Evolutionary conservation across 2,113 vertebrate genomes (phyloP).

Genomic region (Salvelinus sp.): DNA sequence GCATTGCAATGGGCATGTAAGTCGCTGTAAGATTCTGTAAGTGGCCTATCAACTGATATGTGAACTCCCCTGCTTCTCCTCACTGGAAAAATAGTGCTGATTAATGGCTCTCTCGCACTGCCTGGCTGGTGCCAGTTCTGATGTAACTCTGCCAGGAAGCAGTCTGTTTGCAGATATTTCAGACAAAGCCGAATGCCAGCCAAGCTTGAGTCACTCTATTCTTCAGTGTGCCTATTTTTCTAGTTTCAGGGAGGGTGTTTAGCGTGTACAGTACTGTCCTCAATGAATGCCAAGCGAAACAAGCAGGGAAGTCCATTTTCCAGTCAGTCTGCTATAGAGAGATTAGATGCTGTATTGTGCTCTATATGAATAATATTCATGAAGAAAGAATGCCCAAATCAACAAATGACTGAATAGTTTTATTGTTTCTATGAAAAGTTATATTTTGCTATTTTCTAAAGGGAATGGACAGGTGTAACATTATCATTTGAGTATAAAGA

Average conservation of each 20-base stretch:
- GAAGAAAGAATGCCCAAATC: background rate
- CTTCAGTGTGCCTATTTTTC: slow-evolving; percentile 38
- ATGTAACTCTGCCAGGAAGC: slow-evolving; percentile 75
- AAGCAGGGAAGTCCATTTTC: background rate
- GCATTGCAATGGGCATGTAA: background rate
- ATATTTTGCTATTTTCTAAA: too few species aligned
- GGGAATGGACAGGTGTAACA: too few species aligned
- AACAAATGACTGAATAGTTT: too few species aligned
- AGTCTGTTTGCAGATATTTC: slow-evolving; percentile 72
- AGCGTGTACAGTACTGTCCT: background rate
- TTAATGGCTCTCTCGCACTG: slow-evolving; percentile 27
- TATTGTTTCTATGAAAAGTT: too few species aligned
- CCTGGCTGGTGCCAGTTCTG: slow-evolving; percentile 70
- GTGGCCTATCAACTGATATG: slow-evolving; percentile 59
- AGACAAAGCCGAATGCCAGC: slow-evolving; percentile 58
- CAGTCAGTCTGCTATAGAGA: background rate
- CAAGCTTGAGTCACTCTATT: slow-evolving; percentile 59
- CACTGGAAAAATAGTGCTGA: slow-evolving; percentile 59
- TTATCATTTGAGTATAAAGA: too few species aligned
- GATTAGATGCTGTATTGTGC: background rate
- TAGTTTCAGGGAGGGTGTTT: background rate
- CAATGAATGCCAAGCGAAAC: slow-evolving; percentile 22
- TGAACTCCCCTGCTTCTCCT: slow-evolving; percentile 22
- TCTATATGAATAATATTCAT: background rate
- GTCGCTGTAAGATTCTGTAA: slow-evolving; percentile 36